A percentile compares a stretch with the other conserved stretches of the same genome.
phyloP scores from a whole-genome alignment of 1,140 invertebrate genomes.

The Neodiprion pinetum region DNA sequence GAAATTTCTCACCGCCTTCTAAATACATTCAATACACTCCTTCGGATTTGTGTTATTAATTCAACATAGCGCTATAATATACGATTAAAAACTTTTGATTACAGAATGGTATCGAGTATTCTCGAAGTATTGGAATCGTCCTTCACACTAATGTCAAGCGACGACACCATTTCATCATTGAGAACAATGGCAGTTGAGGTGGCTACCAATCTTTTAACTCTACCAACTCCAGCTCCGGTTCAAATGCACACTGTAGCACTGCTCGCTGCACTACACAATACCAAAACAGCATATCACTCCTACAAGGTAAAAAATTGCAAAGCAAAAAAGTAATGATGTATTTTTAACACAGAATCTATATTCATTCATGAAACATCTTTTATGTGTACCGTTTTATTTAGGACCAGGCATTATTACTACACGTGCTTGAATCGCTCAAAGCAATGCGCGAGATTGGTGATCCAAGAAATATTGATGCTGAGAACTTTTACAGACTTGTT shows the following conservation, averaged over 20 bases:
- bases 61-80: conserved; percentile 9
- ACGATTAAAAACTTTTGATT: conserved; percentile 29
- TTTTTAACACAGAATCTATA: conserved; percentile 23
- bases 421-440: conserved; percentile 76
- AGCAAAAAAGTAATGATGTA: conserved; percentile 24
- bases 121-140: conserved; percentile 79
- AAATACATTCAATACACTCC: background rate
- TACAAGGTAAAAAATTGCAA: conserved; percentile 71
- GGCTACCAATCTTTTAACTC: conserved; percentile 80
- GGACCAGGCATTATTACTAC: conserved; percentile 82
- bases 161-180: conserved; percentile 50
- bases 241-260: conserved; percentile 82
- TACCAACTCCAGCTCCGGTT: conserved; percentile 81
- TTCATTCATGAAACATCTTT: conserved; percentile 18
- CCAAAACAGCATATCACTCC: conserved; percentile 78
- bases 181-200: conserved; percentile 73
- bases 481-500: conserved; percentile 88
- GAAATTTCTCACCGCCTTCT: conserved; percentile 9
- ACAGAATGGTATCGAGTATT: conserved; percentile 73
- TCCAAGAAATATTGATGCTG: conserved; percentile 81
- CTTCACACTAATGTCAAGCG: conserved; percentile 63
- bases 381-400: conserved; percentile 39
- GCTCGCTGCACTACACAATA: conserved; percentile 80
- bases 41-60: background rate
- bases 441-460: conserved; percentile 66